Evolutionary conservation across 2,113 vertebrate species (phyloP).

Genomic region (Hemiprocne comata): DNA sequence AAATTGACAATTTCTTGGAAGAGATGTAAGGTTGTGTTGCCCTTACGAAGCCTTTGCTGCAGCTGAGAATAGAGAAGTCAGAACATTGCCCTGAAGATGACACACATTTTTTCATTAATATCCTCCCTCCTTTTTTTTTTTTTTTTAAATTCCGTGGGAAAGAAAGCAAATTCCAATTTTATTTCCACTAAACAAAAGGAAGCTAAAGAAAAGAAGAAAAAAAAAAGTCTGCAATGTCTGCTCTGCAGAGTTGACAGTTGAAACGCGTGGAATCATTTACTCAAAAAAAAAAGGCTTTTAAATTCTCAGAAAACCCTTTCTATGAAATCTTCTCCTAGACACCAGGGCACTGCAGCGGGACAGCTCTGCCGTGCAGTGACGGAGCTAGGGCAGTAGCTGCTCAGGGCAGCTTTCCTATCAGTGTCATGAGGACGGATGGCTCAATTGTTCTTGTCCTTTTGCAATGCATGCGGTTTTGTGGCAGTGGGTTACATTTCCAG

Average conservation of each 20-base stretch:
- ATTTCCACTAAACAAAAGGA: neutral
- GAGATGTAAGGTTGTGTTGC: neutral
- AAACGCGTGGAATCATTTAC: neutral
- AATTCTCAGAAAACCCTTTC: neutral
- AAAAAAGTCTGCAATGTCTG: neutral
- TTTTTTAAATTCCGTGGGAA: neutral
- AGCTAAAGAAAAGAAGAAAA: neutral
- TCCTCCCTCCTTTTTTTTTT: neutral
- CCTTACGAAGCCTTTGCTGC: neutral
- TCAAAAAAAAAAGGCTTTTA: neutral
- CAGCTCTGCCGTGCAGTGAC: neutral
- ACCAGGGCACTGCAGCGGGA: neutral
- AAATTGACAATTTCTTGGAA: neutral
- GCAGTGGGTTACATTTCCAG: conserved; percentile 84
- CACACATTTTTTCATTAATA: neutral
- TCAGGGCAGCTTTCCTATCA: neutral
- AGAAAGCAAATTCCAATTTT: neutral
- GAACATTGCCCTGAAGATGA: neutral
- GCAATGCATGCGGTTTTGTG: conserved; percentile 60
- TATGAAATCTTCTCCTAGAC: neutral
- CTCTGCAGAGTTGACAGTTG: neutral
- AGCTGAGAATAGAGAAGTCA: neutral
- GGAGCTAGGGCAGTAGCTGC: neutral
- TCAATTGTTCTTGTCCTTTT: conserved; percentile 64
- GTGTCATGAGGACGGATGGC: conserved; percentile 15